A percentile compares a stretch with the other conserved stretches of the same genome.
phyloP scores from a whole-genome alignment of 1,140 invertebrate genomes.

The Campodea augens region DNA sequence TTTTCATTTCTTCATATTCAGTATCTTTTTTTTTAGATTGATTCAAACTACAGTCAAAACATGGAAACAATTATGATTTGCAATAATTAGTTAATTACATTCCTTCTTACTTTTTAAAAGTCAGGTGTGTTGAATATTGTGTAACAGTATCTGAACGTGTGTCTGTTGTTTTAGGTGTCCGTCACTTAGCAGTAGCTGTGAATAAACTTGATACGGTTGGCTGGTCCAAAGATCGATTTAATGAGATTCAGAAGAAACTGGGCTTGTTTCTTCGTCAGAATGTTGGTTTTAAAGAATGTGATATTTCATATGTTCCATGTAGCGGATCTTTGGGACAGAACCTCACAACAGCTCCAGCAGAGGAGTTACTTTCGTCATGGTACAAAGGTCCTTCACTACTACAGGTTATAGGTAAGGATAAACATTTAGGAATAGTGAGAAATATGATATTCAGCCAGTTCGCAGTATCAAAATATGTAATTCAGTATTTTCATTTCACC shows the following conservation, averaged over 20 bases:
- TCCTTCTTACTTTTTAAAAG: not conserved
- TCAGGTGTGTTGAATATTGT: not conserved
- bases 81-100: not conserved
- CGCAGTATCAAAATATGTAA: too few species aligned
- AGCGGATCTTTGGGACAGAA: constrained; percentile 91
- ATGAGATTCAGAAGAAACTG: constrained; percentile 70
- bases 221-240: constrained; percentile 62
- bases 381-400: constrained; percentile 65
- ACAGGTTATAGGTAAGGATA: constrained; percentile 50
- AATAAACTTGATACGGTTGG: constrained; percentile 68
- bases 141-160: constrained; percentile 4
- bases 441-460: too few species aligned
- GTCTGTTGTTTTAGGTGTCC: constrained; percentile 37
- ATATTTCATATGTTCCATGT: constrained; percentile 83
- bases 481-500: too few species aligned
- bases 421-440: too few species aligned
- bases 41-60: too few species aligned
- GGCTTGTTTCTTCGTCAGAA: constrained; percentile 77
- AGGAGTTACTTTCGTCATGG: constrained; percentile 51
- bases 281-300: constrained; percentile 80
- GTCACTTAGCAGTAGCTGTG: constrained; percentile 63
- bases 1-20: too few species aligned
- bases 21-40: too few species aligned
- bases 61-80: not conserved
- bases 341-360: constrained; percentile 46